Base-by-base conservation (phyloP, 2,888 invertebrate genomes). In the Himalopsyche japonica region DNA sequence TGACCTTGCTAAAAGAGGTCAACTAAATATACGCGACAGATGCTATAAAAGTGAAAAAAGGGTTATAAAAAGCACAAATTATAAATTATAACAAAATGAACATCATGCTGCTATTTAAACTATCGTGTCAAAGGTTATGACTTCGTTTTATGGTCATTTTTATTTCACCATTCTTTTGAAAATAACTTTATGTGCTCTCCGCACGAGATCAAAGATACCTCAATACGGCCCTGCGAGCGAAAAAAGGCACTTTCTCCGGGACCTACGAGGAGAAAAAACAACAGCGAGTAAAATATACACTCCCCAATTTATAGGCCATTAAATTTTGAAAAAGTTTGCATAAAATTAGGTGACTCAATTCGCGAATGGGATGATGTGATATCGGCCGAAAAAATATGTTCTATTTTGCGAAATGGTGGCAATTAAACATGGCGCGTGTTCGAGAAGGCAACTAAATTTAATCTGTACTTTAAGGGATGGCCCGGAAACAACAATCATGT, bases 341-440 rank as follows among this genome's bases (percentile, higher is more conserved):
- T 82, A 82, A 82, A 82, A 82, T 82, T 82, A 82, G 82, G 82
- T 20, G 43, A 47, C 82, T 43, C 49, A 77, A 78, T 27, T 43
- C 64, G n/a, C 82, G 18, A 78, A 57, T 7, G 57, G 57, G 20
- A 57, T 57, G 57, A 57, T 57, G 57, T 57, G 57, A 57, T 20
- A 57, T 57, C 57, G 57, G 57, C 57, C 57, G 8, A 57, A 20
- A 57, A 57, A 57, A 57, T 57, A 57, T 57, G 57, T 57, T 57
- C 7, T 57, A 20, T 57, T 57, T 57, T 57, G 57, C 57, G 57
- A 57, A 57, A 57, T 57, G 57, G 57, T 24, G 57, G 57, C 57
- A 57, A 57, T 57, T 57, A 57, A 57, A 57, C 57, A 20, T 8
- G 57, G 57, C 57, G 57, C 57, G 57, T 57, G 57, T 57, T 57